Percentiles rank a stretch among this genome's conserved stretches.
phyloP scores from a whole-genome alignment of 2,797 vertebrate species.

The Xerus rutilus region DNA sequence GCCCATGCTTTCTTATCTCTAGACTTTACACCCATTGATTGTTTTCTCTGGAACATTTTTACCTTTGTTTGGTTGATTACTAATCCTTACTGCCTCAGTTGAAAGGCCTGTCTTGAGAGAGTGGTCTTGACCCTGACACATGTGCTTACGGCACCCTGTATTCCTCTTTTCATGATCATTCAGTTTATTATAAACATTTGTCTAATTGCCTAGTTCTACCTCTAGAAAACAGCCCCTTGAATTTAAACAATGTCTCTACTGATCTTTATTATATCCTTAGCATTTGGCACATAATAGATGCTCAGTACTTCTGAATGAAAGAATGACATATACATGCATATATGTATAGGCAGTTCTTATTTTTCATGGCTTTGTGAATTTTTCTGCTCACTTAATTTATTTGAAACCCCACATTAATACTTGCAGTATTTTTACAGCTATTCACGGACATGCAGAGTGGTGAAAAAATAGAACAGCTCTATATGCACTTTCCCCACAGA shows the following conservation, averaged over 20 bases:
- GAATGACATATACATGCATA: neutral
- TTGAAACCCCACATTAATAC: neutral
- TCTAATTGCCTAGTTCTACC: neutral
- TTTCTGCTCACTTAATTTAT: neutral
- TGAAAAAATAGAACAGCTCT: conserved; percentile 9
- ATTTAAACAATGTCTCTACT: neutral
- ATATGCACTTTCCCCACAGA: neutral
- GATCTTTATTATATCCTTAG: neutral
- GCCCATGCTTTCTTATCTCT: neutral
- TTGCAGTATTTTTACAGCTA: neutral
- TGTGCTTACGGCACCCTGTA: neutral
- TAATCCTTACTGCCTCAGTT: neutral
- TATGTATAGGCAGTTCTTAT: neutral
- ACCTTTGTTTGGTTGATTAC: neutral
- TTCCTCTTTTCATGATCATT: neutral
- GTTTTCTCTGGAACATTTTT: conserved; percentile 16
- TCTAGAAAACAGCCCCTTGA: conserved; percentile 1
- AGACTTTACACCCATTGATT: neutral
- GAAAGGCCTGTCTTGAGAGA: conserved; percentile 9
- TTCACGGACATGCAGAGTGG: neutral
- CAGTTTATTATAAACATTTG: neutral
- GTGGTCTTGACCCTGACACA: neutral
- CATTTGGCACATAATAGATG: neutral
- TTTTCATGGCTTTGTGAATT: conserved; percentile 15
- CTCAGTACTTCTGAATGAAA: neutral